Percentiles rank a stretch among this genome's conserved stretches.
Evolutionary conservation across 2,888 invertebrate species (phyloP).

Genomic region (Lasioglossum malachurum): DNA sequence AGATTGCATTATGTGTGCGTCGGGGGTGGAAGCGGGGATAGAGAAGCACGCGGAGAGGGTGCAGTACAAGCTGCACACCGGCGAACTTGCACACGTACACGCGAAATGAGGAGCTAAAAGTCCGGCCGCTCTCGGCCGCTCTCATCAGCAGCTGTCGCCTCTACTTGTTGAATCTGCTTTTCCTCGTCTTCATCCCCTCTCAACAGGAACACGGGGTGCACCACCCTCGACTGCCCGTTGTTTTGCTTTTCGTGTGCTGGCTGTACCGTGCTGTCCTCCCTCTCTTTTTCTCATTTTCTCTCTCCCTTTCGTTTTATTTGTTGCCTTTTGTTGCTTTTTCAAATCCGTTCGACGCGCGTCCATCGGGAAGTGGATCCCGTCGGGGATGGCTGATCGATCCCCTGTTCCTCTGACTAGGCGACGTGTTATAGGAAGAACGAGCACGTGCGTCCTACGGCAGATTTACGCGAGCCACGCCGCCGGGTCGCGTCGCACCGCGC

Average conservation of each 20-base stretch:
- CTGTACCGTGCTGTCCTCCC: background rate
- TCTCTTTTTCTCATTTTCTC: background rate
- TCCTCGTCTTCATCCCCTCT: conserved; percentile 55
- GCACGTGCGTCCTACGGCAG: conserved; percentile 16
- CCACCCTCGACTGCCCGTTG: conserved; percentile 56
- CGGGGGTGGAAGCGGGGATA: background rate
- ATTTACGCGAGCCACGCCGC: conserved; percentile 14
- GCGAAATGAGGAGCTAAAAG: conserved; percentile 64
- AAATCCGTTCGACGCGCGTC: background rate
- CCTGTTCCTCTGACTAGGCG: background rate
- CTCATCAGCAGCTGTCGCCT: conserved; percentile 80
- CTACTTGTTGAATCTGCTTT: conserved; percentile 78
- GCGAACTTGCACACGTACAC: conserved; percentile 19
- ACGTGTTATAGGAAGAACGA: conserved; percentile 7
- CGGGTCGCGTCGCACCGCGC: no score
- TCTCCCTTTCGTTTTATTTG: background rate
- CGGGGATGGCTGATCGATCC: conserved; percentile 1
- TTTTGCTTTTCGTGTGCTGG: conserved; percentile 58
- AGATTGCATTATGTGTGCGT: conserved; percentile 36
- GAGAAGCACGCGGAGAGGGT: background rate
- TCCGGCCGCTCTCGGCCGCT: conserved; percentile 64
- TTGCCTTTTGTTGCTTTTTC: background rate
- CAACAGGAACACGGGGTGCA: conserved; percentile 17
- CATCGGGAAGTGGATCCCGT: background rate
- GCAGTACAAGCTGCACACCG: background rate